Conservation (phyloP, 2,888 invertebrate species). For the Macrosoma leucophasiata region DNA sequence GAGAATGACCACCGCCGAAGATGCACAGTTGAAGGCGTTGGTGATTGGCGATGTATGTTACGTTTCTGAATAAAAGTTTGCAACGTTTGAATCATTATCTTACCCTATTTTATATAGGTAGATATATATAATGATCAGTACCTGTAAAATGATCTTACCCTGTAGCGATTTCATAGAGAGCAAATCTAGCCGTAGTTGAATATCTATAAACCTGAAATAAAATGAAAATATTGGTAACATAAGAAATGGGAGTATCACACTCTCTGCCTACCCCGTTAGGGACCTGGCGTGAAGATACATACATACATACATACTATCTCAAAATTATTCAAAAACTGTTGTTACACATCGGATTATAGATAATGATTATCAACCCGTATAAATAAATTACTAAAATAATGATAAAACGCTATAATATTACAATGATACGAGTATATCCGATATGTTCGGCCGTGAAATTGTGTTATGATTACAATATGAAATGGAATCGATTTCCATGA, state of each 20-base stretch:
- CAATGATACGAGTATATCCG: conserved; percentile 1
- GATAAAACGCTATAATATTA: conserved; percentile 1
- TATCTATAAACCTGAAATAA: conserved; percentile 79
- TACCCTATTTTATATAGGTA: too few relatives aligned
- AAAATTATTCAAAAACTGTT: conserved; percentile 13
- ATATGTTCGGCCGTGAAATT: too few relatives aligned
- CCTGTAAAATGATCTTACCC: conserved; percentile 47
- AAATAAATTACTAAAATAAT: conserved; percentile 2
- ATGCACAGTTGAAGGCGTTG: conserved; percentile 77
- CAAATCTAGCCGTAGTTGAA: conserved; percentile 78
- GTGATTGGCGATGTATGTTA: conserved; percentile 67
- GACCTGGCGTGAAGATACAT: too few relatives aligned
- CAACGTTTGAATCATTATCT: too few relatives aligned
- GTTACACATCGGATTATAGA: conserved; percentile 12
- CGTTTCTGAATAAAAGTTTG: conserved; percentile 36
- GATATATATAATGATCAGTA: too few relatives aligned
- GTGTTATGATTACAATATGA: too few relatives aligned
- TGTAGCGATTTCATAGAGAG: conserved; percentile 74
- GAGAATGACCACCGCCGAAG: conserved; percentile 69
- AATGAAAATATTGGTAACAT: not conserved
- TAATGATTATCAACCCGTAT: conserved; percentile 8
- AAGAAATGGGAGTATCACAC: conserved; percentile 3
- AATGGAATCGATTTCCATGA: too few relatives aligned
- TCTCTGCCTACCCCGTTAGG: too few relatives aligned
- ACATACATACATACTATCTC: too few relatives aligned